Base-by-base conservation (phyloP, 2,113 vertebrate genomes). In the Uropsilus gracilis region DNA sequence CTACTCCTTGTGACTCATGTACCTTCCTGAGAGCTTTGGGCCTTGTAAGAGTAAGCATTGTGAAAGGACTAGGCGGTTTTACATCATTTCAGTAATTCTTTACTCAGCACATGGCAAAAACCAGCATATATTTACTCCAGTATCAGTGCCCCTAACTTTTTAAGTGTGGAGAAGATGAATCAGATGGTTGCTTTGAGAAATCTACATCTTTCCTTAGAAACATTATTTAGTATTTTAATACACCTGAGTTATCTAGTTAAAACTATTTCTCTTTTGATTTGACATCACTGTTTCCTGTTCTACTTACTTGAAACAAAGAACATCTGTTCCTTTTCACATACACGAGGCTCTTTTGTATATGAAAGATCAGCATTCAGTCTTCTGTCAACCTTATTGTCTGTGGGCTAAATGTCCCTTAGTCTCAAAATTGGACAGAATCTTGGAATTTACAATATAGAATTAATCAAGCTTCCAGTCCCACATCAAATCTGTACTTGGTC, bases 241-340 rank as follows among this genome's bases (percentile, higher is more conserved):
- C 3, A 80, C 30, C 68, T 39, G 42, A 80, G 34, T 37, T 82
- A 50, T 64, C 87, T 61, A 46, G 17, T 73, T 24, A 80, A 83
- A 94, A 95, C 91, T 59, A 89, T 72, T 89, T 89, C 50, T 77
- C 50, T 28, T 94, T 89, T 34, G 61, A 82, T 86, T 90, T 96
- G 89, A 89, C 95, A 94, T 76, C 89, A 94, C 2, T 0, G 32
- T 32, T 83, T 95, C 77, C 63, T 78, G 14, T 68, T 5, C 72
- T 72, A 34, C 48, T 91, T 84, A 83, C 64, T 34, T 93, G 26
- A 91, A 96, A 96, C 53, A 91, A 84, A 93, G 53, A 89, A 77
- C 71, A 89, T 64, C 75, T 91, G 71, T 66, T 89, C 75, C 68
- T 55, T 76, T 44, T 63, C 24, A 14, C 59, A 3, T 28, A 91